These are phyloP conservation scores for Ectemnius continuus DNA, from an alignment of 2,888 invertebrate genomes.

Conservation along the genomic window DNA sequence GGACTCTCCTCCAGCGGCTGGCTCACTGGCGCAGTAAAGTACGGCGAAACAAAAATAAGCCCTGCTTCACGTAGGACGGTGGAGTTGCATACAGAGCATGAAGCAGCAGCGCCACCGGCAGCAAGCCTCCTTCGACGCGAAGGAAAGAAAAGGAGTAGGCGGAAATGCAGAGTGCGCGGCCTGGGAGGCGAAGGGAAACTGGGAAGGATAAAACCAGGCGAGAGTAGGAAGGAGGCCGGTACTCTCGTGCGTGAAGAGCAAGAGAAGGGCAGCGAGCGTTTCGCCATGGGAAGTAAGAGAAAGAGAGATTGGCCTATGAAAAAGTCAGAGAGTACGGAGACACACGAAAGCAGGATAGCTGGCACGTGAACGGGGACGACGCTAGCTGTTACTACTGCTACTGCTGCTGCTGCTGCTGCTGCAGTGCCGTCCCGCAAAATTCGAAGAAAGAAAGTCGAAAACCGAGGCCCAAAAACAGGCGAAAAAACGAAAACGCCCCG, in stretches of 20 bases:
- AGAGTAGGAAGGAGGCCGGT: neutral
- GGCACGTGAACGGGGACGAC: slow-evolving; percentile 5
- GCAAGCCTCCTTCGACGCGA: no score
- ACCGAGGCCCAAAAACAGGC: neutral
- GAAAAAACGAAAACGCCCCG: neutral
- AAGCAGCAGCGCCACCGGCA: no score
- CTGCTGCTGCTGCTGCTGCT: no score
- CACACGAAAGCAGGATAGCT: neutral
- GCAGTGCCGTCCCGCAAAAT: no score
- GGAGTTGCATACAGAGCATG: no score
- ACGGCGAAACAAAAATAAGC: no score
- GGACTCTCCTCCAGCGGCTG: no score
- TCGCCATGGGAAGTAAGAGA: neutral
- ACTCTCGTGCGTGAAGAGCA: neutral
- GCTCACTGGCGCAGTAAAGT: no score
- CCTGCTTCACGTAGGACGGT: no score
- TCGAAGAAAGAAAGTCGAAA: slow-evolving; percentile 1
- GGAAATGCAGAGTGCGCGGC: no score
- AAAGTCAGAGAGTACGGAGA: slow-evolving; percentile 5
- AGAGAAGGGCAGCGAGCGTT: neutral
- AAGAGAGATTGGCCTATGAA: slow-evolving; percentile 2
- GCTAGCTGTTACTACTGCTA: no score
- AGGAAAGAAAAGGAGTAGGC: no score
- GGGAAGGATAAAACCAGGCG: neutral
- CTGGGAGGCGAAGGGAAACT: neutral